Evolutionary conservation across 2,113 vertebrate species (phyloP).

Genomic region (Zosterops lateralis): DNA sequence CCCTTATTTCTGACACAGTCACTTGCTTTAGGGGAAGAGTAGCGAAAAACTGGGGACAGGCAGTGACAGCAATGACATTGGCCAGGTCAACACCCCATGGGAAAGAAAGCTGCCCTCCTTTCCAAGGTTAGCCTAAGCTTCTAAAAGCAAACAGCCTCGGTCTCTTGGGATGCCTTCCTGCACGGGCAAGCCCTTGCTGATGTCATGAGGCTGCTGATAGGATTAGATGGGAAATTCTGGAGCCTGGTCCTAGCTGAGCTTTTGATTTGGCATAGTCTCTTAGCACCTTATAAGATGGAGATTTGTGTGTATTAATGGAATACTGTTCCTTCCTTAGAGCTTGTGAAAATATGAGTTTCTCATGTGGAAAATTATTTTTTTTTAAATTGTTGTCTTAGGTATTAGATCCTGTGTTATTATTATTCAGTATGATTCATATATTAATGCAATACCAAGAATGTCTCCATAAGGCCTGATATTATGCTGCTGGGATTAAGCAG

Average conservation of each 20-base stretch:
- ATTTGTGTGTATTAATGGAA: not conserved
- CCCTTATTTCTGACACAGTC: not conserved
- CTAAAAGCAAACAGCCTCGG: not conserved
- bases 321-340: not conserved
- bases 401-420: not conserved
- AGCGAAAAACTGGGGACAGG: rapidly evolving
- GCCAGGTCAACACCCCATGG: not conserved
- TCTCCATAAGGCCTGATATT: not conserved
- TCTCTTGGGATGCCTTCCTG: not conserved
- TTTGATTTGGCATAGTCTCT: not conserved
- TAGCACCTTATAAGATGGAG: not conserved
- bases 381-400: not conserved
- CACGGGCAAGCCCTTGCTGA: rapidly evolving
- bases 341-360: not conserved
- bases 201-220: not conserved
- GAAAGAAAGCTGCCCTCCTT: not conserved
- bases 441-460: not conserved
- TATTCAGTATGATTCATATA: constrained; percentile 26
- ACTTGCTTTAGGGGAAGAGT: not conserved
- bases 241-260: not conserved
- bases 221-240: not conserved
- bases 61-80: not conserved
- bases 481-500: not conserved
- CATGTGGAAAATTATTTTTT: not conserved
- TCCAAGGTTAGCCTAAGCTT: not conserved